Base-by-base conservation (phyloP, 2,888 invertebrate species). In the Drosophila suboccidentalis region DNA sequence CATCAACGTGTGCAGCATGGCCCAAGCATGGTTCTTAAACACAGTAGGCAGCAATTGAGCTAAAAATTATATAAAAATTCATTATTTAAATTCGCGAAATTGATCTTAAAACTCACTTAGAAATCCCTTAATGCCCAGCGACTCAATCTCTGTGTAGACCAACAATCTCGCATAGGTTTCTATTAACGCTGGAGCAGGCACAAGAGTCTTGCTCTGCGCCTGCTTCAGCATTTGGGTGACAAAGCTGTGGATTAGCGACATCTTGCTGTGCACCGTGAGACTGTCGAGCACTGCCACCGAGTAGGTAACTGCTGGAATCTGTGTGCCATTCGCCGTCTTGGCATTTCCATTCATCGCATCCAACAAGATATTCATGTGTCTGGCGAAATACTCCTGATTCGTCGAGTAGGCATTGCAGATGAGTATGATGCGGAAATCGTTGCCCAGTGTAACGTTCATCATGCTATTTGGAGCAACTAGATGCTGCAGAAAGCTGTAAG, bases 111-210 rank as follows among this genome's bases (percentile, higher is more conserved):
- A 84, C 89, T 75, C 93, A 96, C 97, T 96, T 81, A 98, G 96
- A 92, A 98, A 98, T 58, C 98, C 98, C 93, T 99, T 99, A 72
- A 99, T 98, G 34, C 99, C 98, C 54, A 99, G 94, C 15, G 98
- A 97, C 92, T 99, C 99, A 60, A 98, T 98, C 94, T 99, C 99
- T 9, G 98, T 98, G 90, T 99, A 99, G 0, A 98, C 98, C 57
- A 99, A 93, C 15, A 99, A 93, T 55, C 98, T 94, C 66, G 98
- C 97, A 93, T 98, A 99, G 0, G 98, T 99, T 93, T 99, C 98
- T 0, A 99, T 97, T 1, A 98, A 93, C 0, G 98, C 98, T 0
- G 98, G 98, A 0, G 98, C 96, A 0, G 97, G 96, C 90, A 97
- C 95, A 59, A 96, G 96, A 0, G 96, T 95, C 91, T 98, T 98